These are phyloP conservation scores for Sarcophilus harrisii DNA, from an alignment of 2,797 vertebrate species.

Conservation along the genomic window DNA sequence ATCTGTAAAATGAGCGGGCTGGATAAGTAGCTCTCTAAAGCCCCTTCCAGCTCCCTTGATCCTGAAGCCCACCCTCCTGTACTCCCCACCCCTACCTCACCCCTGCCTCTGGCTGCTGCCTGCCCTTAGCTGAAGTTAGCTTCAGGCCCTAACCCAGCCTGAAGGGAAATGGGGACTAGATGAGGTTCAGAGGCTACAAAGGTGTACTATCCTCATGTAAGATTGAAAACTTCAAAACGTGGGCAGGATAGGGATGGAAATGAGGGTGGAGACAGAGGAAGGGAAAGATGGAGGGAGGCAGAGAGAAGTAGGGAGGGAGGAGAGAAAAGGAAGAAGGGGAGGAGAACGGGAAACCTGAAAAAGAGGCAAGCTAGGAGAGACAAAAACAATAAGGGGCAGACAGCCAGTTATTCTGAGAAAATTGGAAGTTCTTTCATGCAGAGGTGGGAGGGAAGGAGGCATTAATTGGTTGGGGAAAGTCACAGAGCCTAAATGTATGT, in stretches of 20 bases:
- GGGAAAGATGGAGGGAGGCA: background rate
- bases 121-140: background rate
- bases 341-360: background rate
- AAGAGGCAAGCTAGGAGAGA: background rate
- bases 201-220: background rate
- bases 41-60: background rate
- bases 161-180: background rate
- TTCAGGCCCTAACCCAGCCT: background rate
- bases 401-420: background rate
- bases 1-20: background rate
- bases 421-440: background rate
- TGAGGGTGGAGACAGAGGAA: background rate
- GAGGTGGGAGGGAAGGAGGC: background rate
- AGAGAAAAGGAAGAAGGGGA: background rate
- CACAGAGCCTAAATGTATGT: background rate
- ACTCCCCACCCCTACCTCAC: background rate
- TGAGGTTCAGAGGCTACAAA: background rate
- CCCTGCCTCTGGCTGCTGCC: background rate
- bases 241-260: background rate
- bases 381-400: background rate
- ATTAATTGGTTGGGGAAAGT: background rate
- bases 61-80: background rate
- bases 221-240: background rate
- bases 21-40: background rate
- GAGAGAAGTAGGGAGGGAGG: background rate